phyloP scores from a whole-genome alignment of 2,888 invertebrate species.

The Nephrotoma appendiculata region DNA sequence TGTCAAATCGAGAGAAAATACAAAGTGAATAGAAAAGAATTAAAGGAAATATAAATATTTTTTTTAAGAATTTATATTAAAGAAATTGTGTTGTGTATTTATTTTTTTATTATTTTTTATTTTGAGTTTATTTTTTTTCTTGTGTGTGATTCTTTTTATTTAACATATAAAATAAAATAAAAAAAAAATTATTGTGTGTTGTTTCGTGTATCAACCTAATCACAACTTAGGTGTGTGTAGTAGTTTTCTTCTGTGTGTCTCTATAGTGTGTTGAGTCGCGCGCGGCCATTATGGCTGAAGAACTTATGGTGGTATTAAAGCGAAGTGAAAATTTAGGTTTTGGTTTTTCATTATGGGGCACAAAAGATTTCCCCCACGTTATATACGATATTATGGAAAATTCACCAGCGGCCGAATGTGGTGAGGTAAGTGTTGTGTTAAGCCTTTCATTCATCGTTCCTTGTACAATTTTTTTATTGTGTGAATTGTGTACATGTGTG shows the following conservation, averaged over 20 bases:
- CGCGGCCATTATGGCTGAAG: conserved; percentile 55
- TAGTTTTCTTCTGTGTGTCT: neutral
- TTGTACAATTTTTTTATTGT: neutral
- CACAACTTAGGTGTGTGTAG: neutral
- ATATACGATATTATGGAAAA: conserved; percentile 88
- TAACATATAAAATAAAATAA: neutral
- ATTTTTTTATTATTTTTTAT: neutral
- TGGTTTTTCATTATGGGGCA: conserved; percentile 81
- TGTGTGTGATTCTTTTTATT: neutral
- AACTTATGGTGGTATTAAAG: conserved; percentile 75
- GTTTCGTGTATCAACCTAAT: neutral
- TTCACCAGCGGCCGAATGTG: conserved; percentile 83
- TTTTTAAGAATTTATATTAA: neutral
- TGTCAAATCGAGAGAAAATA: conserved; percentile 11
- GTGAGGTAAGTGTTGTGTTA: conserved; percentile 51
- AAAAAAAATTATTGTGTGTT: neutral
- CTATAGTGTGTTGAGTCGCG: neutral
- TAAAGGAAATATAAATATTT: neutral
- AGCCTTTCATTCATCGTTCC: neutral
- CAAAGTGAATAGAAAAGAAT: conserved; percentile 8
- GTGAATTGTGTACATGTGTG: neutral
- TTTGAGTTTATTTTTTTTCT: neutral
- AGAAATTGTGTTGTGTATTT: conserved; percentile 3
- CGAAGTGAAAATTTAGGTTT: conserved; percentile 78
- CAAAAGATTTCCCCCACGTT: conserved; percentile 74